Percentiles rank a stretch among this genome's conserved stretches.
Conservation (phyloP, 2,888 invertebrate species). For the Drosophila histrio region DNA sequence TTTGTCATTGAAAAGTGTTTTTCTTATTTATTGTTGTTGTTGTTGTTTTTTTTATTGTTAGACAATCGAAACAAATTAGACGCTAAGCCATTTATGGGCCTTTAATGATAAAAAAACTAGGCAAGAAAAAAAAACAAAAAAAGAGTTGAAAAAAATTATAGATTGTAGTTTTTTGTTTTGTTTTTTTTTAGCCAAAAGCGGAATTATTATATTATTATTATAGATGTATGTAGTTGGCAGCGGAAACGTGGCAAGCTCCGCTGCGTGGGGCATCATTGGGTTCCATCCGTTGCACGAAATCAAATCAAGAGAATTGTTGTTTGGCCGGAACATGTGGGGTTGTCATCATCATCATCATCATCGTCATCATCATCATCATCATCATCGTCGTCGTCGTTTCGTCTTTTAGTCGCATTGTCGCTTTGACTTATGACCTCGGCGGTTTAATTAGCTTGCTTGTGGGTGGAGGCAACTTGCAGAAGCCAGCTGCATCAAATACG, state of each 20-base stretch:
- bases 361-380: constrained; percentile 9
- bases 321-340: constrained; percentile 55
- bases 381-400: constrained; percentile 6
- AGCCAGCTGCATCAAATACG: constrained; percentile 94
- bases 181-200: constrained; percentile 60
- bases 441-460: constrained; percentile 91
- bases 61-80: constrained; percentile 76
- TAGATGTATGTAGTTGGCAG: constrained; percentile 40
- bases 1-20: constrained; percentile 69
- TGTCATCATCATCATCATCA: constrained; percentile 23
- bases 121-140: constrained; percentile 38
- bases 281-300: constrained; percentile 14
- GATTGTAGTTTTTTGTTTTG: constrained; percentile 16
- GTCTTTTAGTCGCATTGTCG: constrained; percentile 14
- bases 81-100: constrained; percentile 68
- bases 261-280: not conserved
- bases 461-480: constrained; percentile 92
- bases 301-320: constrained; percentile 33
- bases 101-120: constrained; percentile 67
- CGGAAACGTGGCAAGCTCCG: constrained; percentile 53
- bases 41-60: constrained; percentile 60
- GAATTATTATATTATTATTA: constrained; percentile 61
- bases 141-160: constrained; percentile 14
- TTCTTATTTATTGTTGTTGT: constrained; percentile 30
- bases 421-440: constrained; percentile 76